Base-by-base conservation (phyloP, 64 coral and sea anemone genomes). In the Montipora efflorescens region DNA sequence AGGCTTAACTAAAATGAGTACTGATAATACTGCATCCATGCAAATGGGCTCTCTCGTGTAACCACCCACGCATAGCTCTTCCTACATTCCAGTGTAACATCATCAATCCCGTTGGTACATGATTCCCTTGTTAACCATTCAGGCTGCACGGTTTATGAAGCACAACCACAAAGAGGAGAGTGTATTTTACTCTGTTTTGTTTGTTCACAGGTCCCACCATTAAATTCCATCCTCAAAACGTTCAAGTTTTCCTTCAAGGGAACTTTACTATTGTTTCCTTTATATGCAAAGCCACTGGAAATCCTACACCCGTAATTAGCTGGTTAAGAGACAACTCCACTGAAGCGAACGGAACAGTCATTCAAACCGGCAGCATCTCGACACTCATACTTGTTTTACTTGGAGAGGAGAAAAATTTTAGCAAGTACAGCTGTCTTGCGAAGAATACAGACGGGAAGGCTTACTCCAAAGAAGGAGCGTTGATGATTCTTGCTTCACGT, bases 261-360 rank as follows among this genome's bases (percentile, higher is more conserved):
- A 67, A 47, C 0, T 15, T 5, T 67, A 67, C 61, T 6, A 67
- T 46, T 25, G 81, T 67, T 46, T 47, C 16, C 36, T 84, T 84
- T 14, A 3, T 13, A 5, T 84, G 81, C 22, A 25, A 84, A 7
- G 81, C 58, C 4, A 47, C 3, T 47, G 81, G 81, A 47, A 45
- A 25, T 22, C 81, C 81, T 19, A 36, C 0, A 67, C 81, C 81
- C 2, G 5, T n/a, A 7, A 67, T 84, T 46, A 46, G 3, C 5
- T 84, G 81, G 81, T 43, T 84, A 46, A 84, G 67, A 23, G 59
- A 84, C 43, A 67, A 84, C 59, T 84, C 59, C 1, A 67, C 81
- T 12, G 7, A 45, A 47, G 18, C 59, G 2, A 67, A 62, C 47
- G 81, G 81, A 1, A 84, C 61, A 48, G 59, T 84, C 0, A 8